A percentile compares a stretch with the other conserved stretches of the same genome.
phyloP scores from a whole-genome alignment of 2,797 vertebrate species.

The Discoglossus pictus region DNA sequence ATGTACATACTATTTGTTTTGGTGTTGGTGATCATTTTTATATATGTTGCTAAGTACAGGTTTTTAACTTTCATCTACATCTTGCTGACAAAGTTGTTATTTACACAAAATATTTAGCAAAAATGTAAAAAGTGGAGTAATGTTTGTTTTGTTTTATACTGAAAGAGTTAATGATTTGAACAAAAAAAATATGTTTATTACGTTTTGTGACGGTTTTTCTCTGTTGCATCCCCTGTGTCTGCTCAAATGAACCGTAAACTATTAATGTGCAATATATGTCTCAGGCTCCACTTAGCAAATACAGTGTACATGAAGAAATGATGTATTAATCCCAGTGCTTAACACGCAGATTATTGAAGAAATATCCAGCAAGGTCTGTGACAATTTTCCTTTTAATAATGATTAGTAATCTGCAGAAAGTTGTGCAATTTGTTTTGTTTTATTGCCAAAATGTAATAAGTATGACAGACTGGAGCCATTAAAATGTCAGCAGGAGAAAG shows the following conservation, averaged over 20 bases:
- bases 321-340: constrained; percentile 27
- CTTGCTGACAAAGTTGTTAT: no score
- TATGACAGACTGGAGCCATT: no score
- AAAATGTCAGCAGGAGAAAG: no score
- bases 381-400: constrained; percentile 15
- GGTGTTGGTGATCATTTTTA: no score
- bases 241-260: constrained; percentile 42
- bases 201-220: constrained; percentile 23
- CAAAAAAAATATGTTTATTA: constrained; percentile 12
- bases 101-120: no score
- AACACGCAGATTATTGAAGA: constrained; percentile 15
- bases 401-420: no score
- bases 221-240: constrained; percentile 31
- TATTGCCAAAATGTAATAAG: no score
- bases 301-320: constrained; percentile 28
- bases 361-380: constrained; percentile 24
- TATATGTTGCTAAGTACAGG: no score
- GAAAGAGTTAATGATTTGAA: constrained; percentile 1
- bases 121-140: no score
- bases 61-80: no score
- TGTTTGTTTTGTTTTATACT: neutral
- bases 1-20: no score
- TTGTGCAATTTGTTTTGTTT: no score
- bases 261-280: constrained; percentile 39
- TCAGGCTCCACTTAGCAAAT: constrained; percentile 30